phyloP scores from a whole-genome alignment of 2,113 vertebrate species.

The Gymnocephalus cernua region DNA sequence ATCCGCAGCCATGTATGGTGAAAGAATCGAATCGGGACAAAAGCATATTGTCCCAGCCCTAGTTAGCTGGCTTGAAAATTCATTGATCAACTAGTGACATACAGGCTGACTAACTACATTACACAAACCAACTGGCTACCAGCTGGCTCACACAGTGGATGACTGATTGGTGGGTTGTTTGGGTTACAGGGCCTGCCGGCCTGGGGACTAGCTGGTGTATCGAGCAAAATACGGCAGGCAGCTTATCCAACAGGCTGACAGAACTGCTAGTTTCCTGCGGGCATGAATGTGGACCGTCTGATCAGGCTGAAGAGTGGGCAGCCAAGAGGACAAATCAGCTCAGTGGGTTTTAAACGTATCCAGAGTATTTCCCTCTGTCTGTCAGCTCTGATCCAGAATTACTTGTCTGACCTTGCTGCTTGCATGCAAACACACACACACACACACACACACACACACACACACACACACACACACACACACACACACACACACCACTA shows the following conservation, averaged over 20 bases:
- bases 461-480: background rate
- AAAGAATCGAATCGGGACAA: too few species aligned
- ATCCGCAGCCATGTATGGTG: too few species aligned
- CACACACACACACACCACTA: slow-evolving; percentile 61
- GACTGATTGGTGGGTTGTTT: slow-evolving; percentile 4
- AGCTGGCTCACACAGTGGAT: background rate
- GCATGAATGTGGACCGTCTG: slow-evolving; percentile 21
- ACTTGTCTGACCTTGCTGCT: slow-evolving; percentile 50
- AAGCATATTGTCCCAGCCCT: too few species aligned
- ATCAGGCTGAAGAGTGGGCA: slow-evolving; percentile 1
- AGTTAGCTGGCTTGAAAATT: background rate
- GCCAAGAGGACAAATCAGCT: slow-evolving; percentile 22
- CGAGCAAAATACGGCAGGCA: slow-evolving; percentile 16
- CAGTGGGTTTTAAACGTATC: slow-evolving; percentile 34
- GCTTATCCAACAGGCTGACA: slow-evolving; percentile 8
- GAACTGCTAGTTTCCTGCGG: slow-evolving; percentile 4
- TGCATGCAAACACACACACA: slow-evolving; percentile 56
- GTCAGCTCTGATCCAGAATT: slow-evolving; percentile 53
- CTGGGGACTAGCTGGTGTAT: slow-evolving; percentile 4
- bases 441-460: background rate
- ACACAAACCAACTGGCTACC: background rate
- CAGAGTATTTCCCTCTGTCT: slow-evolving; percentile 22
- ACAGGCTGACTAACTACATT: background rate
- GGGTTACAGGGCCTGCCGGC: background rate
- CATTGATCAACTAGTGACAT: background rate